phyloP scores from a whole-genome alignment of 2,113 vertebrate species.

The Brachyhypopomus gauderio region DNA sequence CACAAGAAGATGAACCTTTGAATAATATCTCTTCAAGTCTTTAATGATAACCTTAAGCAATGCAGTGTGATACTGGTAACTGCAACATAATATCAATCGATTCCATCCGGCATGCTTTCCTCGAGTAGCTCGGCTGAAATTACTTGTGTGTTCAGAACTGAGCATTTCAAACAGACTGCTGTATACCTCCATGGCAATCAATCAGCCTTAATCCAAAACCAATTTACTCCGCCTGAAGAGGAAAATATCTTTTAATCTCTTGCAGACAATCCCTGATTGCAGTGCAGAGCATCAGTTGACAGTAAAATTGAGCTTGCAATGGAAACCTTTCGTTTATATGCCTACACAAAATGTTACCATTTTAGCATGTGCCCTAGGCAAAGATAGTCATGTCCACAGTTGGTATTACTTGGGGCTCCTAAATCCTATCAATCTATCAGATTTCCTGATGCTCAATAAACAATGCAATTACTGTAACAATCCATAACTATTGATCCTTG shows the following conservation, averaged over 20 bases:
- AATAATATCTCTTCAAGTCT: constrained; percentile 60
- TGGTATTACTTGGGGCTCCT: constrained; percentile 9
- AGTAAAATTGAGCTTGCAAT: constrained; percentile 69
- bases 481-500: background rate
- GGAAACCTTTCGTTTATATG: constrained; percentile 42
- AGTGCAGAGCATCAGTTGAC: constrained; percentile 66
- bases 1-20: constrained; percentile 55
- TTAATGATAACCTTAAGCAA: constrained; percentile 71
- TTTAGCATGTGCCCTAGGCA: constrained; percentile 56
- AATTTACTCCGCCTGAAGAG: constrained; percentile 77
- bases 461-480: background rate
- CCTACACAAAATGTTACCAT: constrained; percentile 43
- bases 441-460: background rate
- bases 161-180: constrained; percentile 70
- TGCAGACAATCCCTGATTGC: constrained; percentile 73
- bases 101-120: constrained; percentile 68
- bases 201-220: constrained; percentile 79
- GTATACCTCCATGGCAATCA: constrained; percentile 75
- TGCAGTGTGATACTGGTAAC: constrained; percentile 58
- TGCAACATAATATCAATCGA: constrained; percentile 71
- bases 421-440: background rate
- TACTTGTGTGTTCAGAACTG: constrained; percentile 68
- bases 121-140: constrained; percentile 69
- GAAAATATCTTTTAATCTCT: constrained; percentile 81
- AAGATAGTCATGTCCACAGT: constrained; percentile 52